Evolutionary conservation across 1,140 invertebrate genomes (phyloP).

Genomic region (Thaumatotibia leucotreta): DNA sequence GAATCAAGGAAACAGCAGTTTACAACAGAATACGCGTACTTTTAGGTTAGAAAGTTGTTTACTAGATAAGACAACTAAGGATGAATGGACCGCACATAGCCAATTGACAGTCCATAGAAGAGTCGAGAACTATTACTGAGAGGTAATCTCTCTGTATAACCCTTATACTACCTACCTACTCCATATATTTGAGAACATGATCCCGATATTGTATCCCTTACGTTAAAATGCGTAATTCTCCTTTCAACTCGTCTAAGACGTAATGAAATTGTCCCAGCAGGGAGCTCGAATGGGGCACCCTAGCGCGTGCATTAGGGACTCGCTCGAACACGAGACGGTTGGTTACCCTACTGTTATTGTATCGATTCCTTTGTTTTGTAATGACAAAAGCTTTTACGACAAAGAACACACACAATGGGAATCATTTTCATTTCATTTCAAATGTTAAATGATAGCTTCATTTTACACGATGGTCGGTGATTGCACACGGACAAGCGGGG

Average conservation of each 20-base stretch:
- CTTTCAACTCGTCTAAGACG: constrained; percentile 2
- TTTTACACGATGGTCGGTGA: neutral
- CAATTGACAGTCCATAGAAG: too few relatives aligned
- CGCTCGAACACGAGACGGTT: constrained; percentile 7
- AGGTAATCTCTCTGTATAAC: too few relatives aligned
- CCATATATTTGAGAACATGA: neutral
- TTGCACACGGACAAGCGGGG: too few relatives aligned
- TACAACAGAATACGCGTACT: too few relatives aligned
- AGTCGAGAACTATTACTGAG: too few relatives aligned
- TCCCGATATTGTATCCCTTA: neutral
- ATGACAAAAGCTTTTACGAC: neutral
- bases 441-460: neutral
- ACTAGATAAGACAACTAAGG: too few relatives aligned
- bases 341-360: constrained; percentile 11
- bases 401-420: neutral
- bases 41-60: too few relatives aligned
- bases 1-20: too few relatives aligned
- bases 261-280: constrained; percentile 13
- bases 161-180: too few relatives aligned
- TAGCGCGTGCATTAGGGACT: constrained; percentile 10
- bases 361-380: constrained; percentile 10
- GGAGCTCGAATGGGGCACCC: constrained; percentile 7
- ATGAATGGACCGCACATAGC: too few relatives aligned
- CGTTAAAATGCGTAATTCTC: constrained; percentile 11
- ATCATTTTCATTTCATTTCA: neutral